Evolutionary conservation across 2,113 vertebrate species (phyloP), one percentile per base, ranked within the genome.

Genomic region (Bufo gargarizans): DNA sequence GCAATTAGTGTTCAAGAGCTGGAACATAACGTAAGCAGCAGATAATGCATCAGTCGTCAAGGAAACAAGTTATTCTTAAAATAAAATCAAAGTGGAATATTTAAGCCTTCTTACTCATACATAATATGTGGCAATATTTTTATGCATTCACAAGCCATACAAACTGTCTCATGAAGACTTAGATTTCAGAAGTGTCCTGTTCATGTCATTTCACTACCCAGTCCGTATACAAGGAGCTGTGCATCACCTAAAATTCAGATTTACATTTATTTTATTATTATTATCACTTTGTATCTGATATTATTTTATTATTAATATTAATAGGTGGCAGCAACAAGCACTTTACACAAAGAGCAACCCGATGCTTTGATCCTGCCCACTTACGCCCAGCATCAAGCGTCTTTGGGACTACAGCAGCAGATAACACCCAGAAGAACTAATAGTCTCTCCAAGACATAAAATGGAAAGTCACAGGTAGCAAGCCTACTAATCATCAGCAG

Each of bases 381-480:
- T 86, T 96, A 93, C 90, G 89, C 93, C 0, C 93, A 92, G 80
- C 94, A 91, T 90, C 94, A 95, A 78, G 94, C 91, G 82, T 90
- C 88, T 65, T 74, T 94, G 89, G 91, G 91, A 58, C 95, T 93
- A 72, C 91, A 91, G 8, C 91, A 92, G n/a, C 55, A 92, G 3
- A 90, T 90, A 84, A 88, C 91, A 6, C 19, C 92, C 55, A 92
- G 92, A 89, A 93, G 95, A 92, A 92, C 92, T 90, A 92, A 91
- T 91, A 92, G 92, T 80, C 92, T 95, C 83, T 91, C 95, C 10
- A 94, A 96, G 89, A 90, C 94, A 14, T 93, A 93, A 14, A 91
- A 91, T 86, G 90, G 94, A 83, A 92, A 93, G 20, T 19, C 5
- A 50, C 45, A 49, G 72, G 90, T 94, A 93, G 90, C 89, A 91